Base-by-base conservation (phyloP, 2,797 vertebrate species). In the Lerista edwardsae region DNA sequence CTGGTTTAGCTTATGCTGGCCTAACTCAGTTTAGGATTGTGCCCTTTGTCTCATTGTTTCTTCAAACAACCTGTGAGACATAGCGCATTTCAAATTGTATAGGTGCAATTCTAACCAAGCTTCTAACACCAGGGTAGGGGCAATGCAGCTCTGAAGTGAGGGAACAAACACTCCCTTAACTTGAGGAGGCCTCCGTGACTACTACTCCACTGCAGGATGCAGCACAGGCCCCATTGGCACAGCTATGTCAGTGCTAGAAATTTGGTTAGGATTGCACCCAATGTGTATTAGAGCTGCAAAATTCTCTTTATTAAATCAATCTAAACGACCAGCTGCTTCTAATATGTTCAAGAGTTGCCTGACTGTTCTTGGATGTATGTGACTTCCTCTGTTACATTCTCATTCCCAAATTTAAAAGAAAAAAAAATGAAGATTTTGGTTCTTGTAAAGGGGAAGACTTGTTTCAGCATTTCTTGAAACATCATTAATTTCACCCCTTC, bases 401-500 rank as follows among this genome's bases (percentile, higher is more conserved):
- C 12, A 83, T 82, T 88, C 82, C 36, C 76, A 62, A 17, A 64
- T 47, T 85, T 89, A 72, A 0, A 1, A 36, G 72, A 84, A 47
- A 55, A 0, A 0, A 44, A 72, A 87, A 27, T 55, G 21, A 36
- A 4, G 11, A 78, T 87, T 87, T 74, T 34, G 82, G 69, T 65
- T 74, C 88, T 6, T 29, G 57, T 29, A 21, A 71, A 82, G 88
- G 21, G 65, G 31, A 59, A 29, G 44, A 51, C 25, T 11, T 87
- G 78, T 88, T 81, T 87, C 61, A 61, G 31, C 84, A 64, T 85
- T 80, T 91, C 88, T 87, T 77, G 76, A 90, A 92, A 75, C 68
- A 86, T 34, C 31, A 71, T 88, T 87, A 86, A 88, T 91, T 92
- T 91, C 71, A 86, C 8, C 61, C 8, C 39, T 91, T 87, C 83